Conservation (phyloP, 2,888 invertebrate species). For the Oasisia sp. region DNA sequence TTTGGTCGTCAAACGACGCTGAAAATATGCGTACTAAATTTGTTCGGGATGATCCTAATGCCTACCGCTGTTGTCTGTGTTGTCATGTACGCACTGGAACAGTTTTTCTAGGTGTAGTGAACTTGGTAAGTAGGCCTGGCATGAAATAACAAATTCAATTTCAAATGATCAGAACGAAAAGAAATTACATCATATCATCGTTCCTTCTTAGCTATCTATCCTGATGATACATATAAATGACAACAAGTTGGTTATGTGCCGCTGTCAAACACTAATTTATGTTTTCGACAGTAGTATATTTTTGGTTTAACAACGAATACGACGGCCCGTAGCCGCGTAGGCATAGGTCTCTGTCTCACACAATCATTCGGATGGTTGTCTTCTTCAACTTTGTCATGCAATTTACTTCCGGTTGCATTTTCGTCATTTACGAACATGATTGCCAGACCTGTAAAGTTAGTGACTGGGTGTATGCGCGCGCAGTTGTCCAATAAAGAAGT, state of each 20-base stretch:
- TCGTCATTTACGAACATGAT: background rate
- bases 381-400: background rate
- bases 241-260: background rate
- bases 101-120: slow-evolving; percentile 32
- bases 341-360: too few species aligned
- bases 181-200: background rate
- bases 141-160: background rate
- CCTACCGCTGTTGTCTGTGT: slow-evolving; percentile 34
- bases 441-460: background rate
- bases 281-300: background rate
- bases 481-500: too few species aligned
- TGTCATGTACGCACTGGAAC: slow-evolving; percentile 37
- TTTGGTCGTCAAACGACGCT: background rate
- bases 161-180: too few species aligned
- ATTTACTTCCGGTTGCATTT: background rate
- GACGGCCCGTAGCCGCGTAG: background rate
- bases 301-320: background rate
- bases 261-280: background rate
- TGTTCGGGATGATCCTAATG: slow-evolving; percentile 33
- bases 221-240: background rate
- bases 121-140: slow-evolving; percentile 29
- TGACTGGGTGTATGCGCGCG: too few species aligned
- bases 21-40: slow-evolving; percentile 39
- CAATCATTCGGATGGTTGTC: too few species aligned
- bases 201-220: background rate